Percentiles rank a stretch among this genome's conserved stretches.
phyloP scores from a whole-genome alignment of 2,888 invertebrate species.

The Dryocosmus kuriphilus region DNA sequence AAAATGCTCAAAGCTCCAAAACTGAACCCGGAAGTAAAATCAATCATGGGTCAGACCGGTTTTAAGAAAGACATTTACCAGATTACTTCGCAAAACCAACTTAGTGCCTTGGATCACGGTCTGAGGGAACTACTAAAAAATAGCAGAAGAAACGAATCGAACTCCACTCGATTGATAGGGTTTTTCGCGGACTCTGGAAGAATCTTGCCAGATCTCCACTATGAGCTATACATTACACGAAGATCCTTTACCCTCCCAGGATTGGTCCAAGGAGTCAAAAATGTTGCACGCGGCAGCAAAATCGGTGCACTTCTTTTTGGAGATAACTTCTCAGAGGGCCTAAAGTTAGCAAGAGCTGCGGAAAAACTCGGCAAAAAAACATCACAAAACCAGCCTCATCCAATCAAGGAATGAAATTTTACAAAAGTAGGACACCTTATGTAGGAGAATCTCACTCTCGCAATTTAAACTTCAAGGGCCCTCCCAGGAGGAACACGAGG shows the following conservation, averaged over 20 bases:
- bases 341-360: slow-evolving; percentile 20
- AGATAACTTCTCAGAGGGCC: slow-evolving; percentile 12
- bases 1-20: neutral
- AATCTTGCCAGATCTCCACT: slow-evolving; percentile 54
- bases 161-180: neutral
- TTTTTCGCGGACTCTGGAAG: slow-evolving; percentile 2
- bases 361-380: neutral
- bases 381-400: neutral
- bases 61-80: neutral
- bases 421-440: neutral
- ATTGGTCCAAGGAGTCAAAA: slow-evolving; percentile 29
- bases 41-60: neutral
- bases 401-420: neutral
- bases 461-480: too few species aligned
- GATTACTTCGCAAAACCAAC: neutral
- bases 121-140: neutral
- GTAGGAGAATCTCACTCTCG: neutral
- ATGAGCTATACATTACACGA: too few species aligned
- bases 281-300: slow-evolving; percentile 6
- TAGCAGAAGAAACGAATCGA: too few species aligned
- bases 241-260: slow-evolving; percentile 60
- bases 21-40: slow-evolving; percentile 13
- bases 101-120: neutral
- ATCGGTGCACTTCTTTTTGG: slow-evolving; percentile 25
- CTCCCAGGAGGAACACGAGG: too few species aligned